Percentiles rank a stretch among this genome's conserved stretches.
Conservation (phyloP, 2,797 vertebrate species). For the Notolabrus celidotus region DNA sequence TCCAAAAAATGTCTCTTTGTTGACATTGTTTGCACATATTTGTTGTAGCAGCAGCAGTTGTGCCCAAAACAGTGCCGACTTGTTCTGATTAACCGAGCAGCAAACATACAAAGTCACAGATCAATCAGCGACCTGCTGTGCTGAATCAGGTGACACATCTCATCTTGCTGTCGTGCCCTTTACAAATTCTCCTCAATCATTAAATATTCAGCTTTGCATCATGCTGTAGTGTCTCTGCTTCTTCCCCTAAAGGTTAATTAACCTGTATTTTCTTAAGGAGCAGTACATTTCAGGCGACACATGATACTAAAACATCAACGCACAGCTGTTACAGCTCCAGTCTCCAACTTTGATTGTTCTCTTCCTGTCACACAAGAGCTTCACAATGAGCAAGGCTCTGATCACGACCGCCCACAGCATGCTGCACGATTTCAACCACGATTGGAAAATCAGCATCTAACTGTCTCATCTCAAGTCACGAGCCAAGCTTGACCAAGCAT, state of each 20-base stretch:
- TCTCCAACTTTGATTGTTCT: background rate
- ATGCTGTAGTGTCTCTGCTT: background rate
- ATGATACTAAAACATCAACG: background rate
- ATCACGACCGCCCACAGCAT: conserved; percentile 7
- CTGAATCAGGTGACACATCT: conserved; percentile 5
- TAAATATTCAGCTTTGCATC: background rate
- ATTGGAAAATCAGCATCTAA: conserved; percentile 25
- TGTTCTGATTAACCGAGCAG: background rate
- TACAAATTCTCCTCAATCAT: background rate
- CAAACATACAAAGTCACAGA: background rate
- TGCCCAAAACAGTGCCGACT: too few relatives aligned
- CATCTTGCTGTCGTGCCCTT: background rate
- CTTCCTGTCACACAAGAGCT: conserved; percentile 7
- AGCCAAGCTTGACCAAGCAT: conserved; percentile 33
- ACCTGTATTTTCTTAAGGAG: background rate
- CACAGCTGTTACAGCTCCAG: too few relatives aligned
- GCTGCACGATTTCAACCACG: background rate
- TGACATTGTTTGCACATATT: too few relatives aligned
- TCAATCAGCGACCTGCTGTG: background rate
- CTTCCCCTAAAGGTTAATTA: conserved; percentile 3
- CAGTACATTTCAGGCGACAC: background rate
- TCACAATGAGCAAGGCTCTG: background rate
- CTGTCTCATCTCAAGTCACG: conserved; percentile 43
- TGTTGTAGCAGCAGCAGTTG: too few relatives aligned
- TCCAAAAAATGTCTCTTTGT: too few relatives aligned